Base-by-base conservation (phyloP, 1,140 invertebrate genomes). In the Drosophila prosaltans region DNA sequence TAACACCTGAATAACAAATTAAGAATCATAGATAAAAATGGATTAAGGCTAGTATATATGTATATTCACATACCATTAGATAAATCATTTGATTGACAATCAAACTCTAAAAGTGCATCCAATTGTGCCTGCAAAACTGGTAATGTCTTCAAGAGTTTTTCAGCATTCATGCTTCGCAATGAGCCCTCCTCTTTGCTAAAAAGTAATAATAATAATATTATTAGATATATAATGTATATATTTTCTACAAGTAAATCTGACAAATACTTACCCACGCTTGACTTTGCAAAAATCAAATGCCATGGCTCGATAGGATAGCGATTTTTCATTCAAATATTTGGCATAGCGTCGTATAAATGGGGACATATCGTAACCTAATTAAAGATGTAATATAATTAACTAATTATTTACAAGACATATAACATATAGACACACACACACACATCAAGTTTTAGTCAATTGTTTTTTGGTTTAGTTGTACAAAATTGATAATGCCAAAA, bases 251-350 rank as follows among this genome's bases (percentile, higher is more conserved):
- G 6, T 30, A 36, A 7, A 36, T 7, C 32, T 6, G 1, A 7
- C 16, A 40, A n/a, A 28, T 61, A 98, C 97, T 83, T 91, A 92
- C 91, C 98, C 98, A 93, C 98, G 94, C 93, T 99, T 99, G 45
- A 99, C 97, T 96, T 99, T 99, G 94, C 99, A 99, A 93, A 99
- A 99, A 93, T 99, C 99, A 93, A 99, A 99, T 66, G 99, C 99
- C 90, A 99, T 98, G 45, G 96, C 96, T 93, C 99, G 96, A 94
- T 99, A 99, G 24, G 98, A 98, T 68, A 98, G 94, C 62, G 99
- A 98, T 93, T 99, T 99, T 93, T 99, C 98, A 93, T 99, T 99
- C 89, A 99, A 94, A 94, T 99, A 99, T 94, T 98, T 98, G 74
- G 98, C 97, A 94, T 99, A 99, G 89, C 98, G 95, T 92, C 98